Conservation (phyloP, 2,113 vertebrate genomes). For the Amia ocellicauda region DNA sequence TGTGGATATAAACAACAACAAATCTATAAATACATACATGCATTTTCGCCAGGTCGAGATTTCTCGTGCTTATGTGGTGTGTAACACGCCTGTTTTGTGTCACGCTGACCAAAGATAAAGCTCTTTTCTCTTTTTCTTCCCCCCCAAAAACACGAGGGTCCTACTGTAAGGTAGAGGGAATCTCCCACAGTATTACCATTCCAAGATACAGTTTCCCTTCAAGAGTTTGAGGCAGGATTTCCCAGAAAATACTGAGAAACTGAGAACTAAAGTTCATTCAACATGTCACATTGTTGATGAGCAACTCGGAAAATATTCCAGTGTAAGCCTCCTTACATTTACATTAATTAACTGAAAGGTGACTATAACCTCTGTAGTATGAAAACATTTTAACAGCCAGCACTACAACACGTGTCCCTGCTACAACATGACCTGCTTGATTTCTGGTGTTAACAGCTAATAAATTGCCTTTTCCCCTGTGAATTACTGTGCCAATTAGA, state of each 20-base stretch:
- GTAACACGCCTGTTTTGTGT: no score
- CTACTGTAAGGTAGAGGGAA: no score
- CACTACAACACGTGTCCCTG: conserved; percentile 32
- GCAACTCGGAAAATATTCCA: conserved; percentile 4
- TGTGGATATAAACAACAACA: not conserved
- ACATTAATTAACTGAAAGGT: conserved; percentile 56
- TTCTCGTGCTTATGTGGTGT: not conserved
- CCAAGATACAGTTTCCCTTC: no score
- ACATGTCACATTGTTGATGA: conserved; percentile 9
- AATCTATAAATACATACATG: not conserved
- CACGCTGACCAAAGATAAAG: no score
- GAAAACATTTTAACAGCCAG: conserved; percentile 51
- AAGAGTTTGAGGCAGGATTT: no score
- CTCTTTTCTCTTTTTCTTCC: no score
- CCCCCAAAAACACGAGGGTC: no score
- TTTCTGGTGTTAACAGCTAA: conserved; percentile 70
- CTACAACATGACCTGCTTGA: conserved; percentile 43
- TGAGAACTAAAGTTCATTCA: not conserved
- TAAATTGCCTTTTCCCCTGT: conserved; percentile 50
- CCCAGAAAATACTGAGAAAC: no score
- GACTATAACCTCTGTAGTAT: conserved; percentile 51
- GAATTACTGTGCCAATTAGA: conserved; percentile 48
- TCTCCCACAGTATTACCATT: no score
- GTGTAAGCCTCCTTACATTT: conserved; percentile 39
- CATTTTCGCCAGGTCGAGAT: not conserved